Evolutionary conservation across 2,888 invertebrate species (phyloP), one percentile per base, ranked within the genome.

Genomic region (Lordiphosa andalusiaca): DNA sequence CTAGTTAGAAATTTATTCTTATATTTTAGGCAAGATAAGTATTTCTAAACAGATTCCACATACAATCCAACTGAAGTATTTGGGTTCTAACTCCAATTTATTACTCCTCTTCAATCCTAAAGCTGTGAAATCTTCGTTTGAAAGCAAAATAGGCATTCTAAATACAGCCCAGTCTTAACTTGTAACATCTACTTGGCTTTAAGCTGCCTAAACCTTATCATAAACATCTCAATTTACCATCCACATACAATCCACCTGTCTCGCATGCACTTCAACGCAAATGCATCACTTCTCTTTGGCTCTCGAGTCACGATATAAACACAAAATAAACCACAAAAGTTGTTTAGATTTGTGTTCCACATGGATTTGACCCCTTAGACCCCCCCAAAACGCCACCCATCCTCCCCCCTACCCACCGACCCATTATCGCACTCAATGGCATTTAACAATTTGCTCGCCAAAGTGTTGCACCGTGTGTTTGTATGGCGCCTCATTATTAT

Each of bases 401-500:
- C 12, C n/a, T 3, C 25, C 12, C 25, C 38, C 13, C 25, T 13
- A 25, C 16, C 12, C 19, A 9, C 6, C 5, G 9, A 9, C n/a
- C 40, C 5, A 6, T 21, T 9, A 13, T 30, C 39, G 16, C 3
- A 19, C 40, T 51, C 25, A 46, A 48, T 53, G 62, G 62, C 62
- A 63, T 66, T 65, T 53, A 66, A 53, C 65, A 57, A 65, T 66
- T 60, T 53, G 67, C 54, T 49, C 40, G 58, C 51, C 53, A 76
- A 73, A 73, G 73, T 70, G 77, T 73, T 76, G 73, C 67, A 58
- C 48, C 57, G 67, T 67, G 65, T 81, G 61, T 73, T 76, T 63
- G 53, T 67, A 42, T 61, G 71, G 73, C 74, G 73, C 73, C 67
- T 66, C 59, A 62, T 73, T 69, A 55, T 76, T 69, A 70, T 80